A percentile compares a stretch with the other conserved stretches of the same genome.
phyloP scores from a whole-genome alignment of 2,888 invertebrate genomes.

The Hydriomena furcata region DNA sequence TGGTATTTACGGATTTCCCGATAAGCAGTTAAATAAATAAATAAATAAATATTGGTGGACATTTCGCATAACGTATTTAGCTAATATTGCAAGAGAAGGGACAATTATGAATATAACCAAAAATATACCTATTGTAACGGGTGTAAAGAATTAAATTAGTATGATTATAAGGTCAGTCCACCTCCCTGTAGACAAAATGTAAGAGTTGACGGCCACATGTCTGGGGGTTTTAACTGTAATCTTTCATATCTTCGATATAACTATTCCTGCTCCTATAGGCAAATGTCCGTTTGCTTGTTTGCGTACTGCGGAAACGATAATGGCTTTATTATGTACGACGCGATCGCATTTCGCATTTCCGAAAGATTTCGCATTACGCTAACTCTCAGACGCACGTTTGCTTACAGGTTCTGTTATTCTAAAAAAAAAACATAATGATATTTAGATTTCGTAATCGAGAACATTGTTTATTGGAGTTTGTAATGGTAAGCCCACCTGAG shows the following conservation, averaged over 20 bases:
- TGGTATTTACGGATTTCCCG: conserved; percentile 2
- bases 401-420: conserved; percentile 5
- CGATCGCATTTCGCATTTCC: background rate
- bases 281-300: background rate
- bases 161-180: background rate
- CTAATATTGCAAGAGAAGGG: background rate
- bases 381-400: background rate
- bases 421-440: conserved; percentile 16
- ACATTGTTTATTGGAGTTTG: conserved; percentile 14
- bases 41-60: too few relatives aligned
- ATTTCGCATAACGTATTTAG: conserved; percentile 10
- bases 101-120: conserved; percentile 19
- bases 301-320: background rate
- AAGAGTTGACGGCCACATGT: conserved; percentile 3
- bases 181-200: conserved; percentile 3
- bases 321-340: background rate
- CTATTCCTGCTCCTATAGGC: background rate
- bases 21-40: background rate
- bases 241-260: conserved; percentile 13
- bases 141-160: conserved; percentile 24
- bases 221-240: conserved; percentile 11
- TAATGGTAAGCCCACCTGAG: conserved; percentile 51
- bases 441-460: conserved; percentile 18
- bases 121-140: conserved; percentile 19
- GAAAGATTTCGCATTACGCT: background rate